Evolutionary conservation across 2,888 invertebrate species (phyloP).

Genomic region (Volucella inflata): DNA sequence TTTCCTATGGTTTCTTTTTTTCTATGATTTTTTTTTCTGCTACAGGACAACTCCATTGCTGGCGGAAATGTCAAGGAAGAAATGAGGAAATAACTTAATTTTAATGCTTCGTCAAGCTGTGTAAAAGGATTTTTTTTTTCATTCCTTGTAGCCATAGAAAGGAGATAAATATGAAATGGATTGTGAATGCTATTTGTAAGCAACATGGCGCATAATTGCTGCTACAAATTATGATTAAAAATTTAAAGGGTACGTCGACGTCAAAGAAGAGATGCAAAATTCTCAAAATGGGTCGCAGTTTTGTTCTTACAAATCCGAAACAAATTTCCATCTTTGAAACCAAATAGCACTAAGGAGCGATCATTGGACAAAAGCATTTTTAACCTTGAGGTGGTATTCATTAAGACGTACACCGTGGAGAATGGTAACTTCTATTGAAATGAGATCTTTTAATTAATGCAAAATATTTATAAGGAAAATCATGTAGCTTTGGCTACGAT

Average conservation of each 20-base stretch:
- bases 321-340: no score
- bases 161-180: slow-evolving; percentile 45
- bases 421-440: no score
- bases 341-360: no score
- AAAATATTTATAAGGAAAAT: no score
- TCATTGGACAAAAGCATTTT: no score
- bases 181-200: slow-evolving; percentile 69
- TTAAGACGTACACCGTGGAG: no score
- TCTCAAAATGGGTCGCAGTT: slow-evolving; percentile 56
- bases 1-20: slow-evolving; percentile 12
- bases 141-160: slow-evolving; percentile 4
- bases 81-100: slow-evolving; percentile 75
- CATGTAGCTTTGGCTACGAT: no score
- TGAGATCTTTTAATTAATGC: no score
- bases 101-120: slow-evolving; percentile 58
- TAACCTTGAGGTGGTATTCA: no score
- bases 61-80: slow-evolving; percentile 67
- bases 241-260: slow-evolving; percentile 63
- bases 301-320: background rate
- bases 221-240: slow-evolving; percentile 74
- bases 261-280: slow-evolving; percentile 55
- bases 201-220: slow-evolving; percentile 68
- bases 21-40: slow-evolving; percentile 36
- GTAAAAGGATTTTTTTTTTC: slow-evolving; percentile 31
- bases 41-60: slow-evolving; percentile 35